Conservation (phyloP, 2,797 vertebrate species). For the Pelodytes ibericus region DNA sequence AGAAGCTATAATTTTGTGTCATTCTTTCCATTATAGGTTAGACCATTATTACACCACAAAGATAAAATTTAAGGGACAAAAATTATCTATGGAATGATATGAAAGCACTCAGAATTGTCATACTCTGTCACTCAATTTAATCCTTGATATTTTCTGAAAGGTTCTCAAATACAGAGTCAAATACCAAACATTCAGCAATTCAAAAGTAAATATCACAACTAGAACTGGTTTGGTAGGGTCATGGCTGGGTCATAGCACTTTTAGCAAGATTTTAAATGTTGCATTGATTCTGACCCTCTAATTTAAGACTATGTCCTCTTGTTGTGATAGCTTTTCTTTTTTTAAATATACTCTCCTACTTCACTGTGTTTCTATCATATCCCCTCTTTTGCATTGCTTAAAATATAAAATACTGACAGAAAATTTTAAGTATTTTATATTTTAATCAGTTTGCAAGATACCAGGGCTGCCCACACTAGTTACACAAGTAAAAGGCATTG, state of each 20-base stretch:
- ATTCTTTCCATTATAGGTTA: slow-evolving; percentile 8
- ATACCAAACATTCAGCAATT: slow-evolving; percentile 14
- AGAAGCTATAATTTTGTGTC: not conserved
- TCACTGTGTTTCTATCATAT: too few relatives aligned
- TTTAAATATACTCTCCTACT: too few relatives aligned
- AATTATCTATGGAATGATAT: slow-evolving; percentile 20
- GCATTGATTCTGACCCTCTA: too few relatives aligned
- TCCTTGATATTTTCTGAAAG: slow-evolving; percentile 36
- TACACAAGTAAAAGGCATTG: too few relatives aligned
- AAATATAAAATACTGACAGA: too few relatives aligned
- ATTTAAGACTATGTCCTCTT: too few relatives aligned
- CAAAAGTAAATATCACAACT: slow-evolving; percentile 26
- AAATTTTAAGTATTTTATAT: too few relatives aligned
- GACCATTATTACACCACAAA: not conserved
- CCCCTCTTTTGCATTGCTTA: too few relatives aligned
- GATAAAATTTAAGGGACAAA: not conserved
- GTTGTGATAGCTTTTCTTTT: too few relatives aligned
- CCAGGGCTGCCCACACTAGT: too few relatives aligned
- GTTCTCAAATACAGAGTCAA: slow-evolving; percentile 37
- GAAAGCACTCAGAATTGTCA: slow-evolving; percentile 26
- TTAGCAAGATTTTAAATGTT: too few relatives aligned
- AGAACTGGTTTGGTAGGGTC: slow-evolving; percentile 32
- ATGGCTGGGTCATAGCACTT: slow-evolving; percentile 7
- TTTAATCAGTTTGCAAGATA: too few relatives aligned
- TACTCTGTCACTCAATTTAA: slow-evolving; percentile 38